Conservation (phyloP, 2,797 vertebrate genomes). For the Lepilemur septentrionalis region DNA sequence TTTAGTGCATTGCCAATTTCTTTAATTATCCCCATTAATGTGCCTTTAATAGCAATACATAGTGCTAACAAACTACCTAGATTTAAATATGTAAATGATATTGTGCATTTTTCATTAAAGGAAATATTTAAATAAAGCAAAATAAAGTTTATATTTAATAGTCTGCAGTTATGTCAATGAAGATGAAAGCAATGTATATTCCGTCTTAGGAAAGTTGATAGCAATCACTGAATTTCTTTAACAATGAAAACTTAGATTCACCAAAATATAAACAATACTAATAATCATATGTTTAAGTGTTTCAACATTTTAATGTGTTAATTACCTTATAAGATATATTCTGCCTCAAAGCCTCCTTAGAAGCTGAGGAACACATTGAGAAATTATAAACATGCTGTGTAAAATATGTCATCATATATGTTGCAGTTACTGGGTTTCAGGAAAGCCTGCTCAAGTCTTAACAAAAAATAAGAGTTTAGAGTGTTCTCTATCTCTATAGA, state of each 20-base stretch:
- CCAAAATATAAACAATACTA: constrained; percentile 73
- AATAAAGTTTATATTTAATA: constrained; percentile 57
- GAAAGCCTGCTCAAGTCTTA: constrained; percentile 28
- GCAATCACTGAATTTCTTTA: constrained; percentile 62
- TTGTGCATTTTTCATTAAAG: constrained; percentile 59
- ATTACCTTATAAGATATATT: constrained; percentile 64
- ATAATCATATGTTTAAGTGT: constrained; percentile 65
- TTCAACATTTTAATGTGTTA: constrained; percentile 70
- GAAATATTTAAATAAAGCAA: constrained; percentile 68
- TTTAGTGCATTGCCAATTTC: constrained; percentile 34
- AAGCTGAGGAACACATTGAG: constrained; percentile 58
- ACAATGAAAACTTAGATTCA: constrained; percentile 53
- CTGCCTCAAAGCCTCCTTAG: constrained; percentile 64
- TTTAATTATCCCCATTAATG: constrained; percentile 65
- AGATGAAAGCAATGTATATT: constrained; percentile 58
- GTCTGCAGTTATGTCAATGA: constrained; percentile 47
- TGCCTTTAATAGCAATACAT: constrained; percentile 44
- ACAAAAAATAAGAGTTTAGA: background rate
- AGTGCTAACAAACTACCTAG: constrained; percentile 22
- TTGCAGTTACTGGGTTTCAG: background rate
- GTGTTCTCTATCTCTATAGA: background rate
- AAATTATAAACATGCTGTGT: constrained; percentile 23
- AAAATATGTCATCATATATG: constrained; percentile 45
- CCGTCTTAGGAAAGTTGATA: constrained; percentile 55
- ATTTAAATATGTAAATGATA: constrained; percentile 68